Evolutionary conservation across 2,113 vertebrate species (phyloP).

Genomic region (Peromyscus maniculatus): DNA sequence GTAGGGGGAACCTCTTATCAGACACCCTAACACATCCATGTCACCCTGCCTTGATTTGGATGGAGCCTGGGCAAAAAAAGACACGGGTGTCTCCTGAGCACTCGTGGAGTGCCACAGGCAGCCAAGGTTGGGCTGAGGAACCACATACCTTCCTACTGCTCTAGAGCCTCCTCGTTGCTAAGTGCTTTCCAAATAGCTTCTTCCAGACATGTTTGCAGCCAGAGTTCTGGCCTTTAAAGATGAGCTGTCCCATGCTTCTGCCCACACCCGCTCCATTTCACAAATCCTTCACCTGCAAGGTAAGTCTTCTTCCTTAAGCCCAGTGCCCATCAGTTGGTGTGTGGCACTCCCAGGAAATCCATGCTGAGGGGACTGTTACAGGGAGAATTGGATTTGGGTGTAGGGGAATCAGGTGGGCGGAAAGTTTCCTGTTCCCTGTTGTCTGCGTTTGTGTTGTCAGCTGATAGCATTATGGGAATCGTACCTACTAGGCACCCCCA

Average conservation of each 20-base stretch:
- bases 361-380: too few species aligned
- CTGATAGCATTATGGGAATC: fast-evolving
- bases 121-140: background rate
- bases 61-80: background rate
- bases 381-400: background rate
- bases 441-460: background rate
- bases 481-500: fast-evolving
- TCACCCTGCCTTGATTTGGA: background rate
- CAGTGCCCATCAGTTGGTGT: background rate
- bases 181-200: background rate
- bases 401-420: background rate
- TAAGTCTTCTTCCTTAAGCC: background rate
- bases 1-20: fast-evolving
- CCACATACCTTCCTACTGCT: background rate
- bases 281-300: background rate
- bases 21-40: background rate
- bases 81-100: fast-evolving
- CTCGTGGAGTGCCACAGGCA: fast-evolving
- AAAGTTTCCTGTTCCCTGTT: too few species aligned
- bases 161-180: fast-evolving
- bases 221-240: background rate
- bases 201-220: background rate
- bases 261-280: background rate
- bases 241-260: fast-evolving
- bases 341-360: background rate